A percentile compares a stretch with the other conserved stretches of the same genome.
These are phyloP conservation scores for Drosophila testacea DNA, from an alignment of 2,888 invertebrate genomes.

Conservation along the genomic window DNA sequence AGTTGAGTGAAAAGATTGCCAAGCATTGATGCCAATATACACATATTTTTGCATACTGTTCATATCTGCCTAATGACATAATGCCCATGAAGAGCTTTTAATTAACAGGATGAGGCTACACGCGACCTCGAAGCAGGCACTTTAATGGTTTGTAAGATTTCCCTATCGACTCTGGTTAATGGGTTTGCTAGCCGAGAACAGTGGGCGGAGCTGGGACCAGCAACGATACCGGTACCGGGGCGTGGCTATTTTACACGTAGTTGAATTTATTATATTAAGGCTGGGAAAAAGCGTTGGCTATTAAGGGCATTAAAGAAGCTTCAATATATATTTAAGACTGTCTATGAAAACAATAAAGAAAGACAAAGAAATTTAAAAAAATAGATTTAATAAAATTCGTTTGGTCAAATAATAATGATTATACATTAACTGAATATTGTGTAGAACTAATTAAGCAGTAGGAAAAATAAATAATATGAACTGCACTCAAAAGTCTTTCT, in stretches of 20 bases:
- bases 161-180: constrained; percentile 42
- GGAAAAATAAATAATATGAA: too few species aligned
- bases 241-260: constrained; percentile 56
- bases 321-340: too few species aligned
- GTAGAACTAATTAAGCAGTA: too few species aligned
- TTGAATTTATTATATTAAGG: constrained; percentile 11
- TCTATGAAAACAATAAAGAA: too few species aligned
- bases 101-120: constrained; percentile 72
- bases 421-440: too few species aligned
- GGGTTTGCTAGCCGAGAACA: constrained; percentile 9
- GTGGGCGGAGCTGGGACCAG: not conserved
- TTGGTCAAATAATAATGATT: too few species aligned
- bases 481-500: too few species aligned
- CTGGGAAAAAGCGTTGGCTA: not conserved
- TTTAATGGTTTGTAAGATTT: constrained; percentile 76
- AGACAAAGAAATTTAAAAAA: too few species aligned
- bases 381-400: too few species aligned
- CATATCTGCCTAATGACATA: constrained; percentile 64
- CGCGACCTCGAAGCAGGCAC: constrained; percentile 40
- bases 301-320: too few species aligned
- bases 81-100: constrained; percentile 66
- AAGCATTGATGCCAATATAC: constrained; percentile 29
- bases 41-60: constrained; percentile 35
- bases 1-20: constrained; percentile 48
- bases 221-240: constrained; percentile 11